These are phyloP conservation scores for Rachycentron canadum DNA, from an alignment of 2,797 vertebrate genomes.

Conservation along the genomic window DNA sequence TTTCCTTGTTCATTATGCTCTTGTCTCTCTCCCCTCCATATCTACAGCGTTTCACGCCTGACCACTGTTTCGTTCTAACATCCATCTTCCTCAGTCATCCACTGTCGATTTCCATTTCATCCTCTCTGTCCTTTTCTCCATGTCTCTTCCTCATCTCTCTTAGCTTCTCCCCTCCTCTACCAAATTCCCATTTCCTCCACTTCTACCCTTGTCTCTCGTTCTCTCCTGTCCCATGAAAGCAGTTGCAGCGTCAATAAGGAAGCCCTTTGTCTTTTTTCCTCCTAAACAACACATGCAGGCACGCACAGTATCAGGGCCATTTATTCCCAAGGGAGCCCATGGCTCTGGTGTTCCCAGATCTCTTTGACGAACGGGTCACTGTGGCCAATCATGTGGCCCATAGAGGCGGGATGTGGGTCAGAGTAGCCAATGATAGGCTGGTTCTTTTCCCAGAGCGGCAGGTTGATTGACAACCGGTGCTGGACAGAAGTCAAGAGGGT, in stretches of 20 bases:
- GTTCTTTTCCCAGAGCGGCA: constrained; percentile 48
- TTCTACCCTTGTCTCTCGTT: constrained; percentile 35
- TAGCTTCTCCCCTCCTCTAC: constrained; percentile 1
- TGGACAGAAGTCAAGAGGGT: constrained; percentile 81
- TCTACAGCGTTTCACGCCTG: constrained; percentile 26
- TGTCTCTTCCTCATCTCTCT: constrained; percentile 20
- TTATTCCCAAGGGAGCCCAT: constrained; percentile 71
- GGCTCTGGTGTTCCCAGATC: constrained; percentile 77
- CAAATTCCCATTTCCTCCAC: constrained; percentile 14
- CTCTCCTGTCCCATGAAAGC: constrained; percentile 52
- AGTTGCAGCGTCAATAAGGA: constrained; percentile 55
- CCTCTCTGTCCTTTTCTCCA: background rate
- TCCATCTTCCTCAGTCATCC: constrained; percentile 25
- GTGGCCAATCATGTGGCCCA: constrained; percentile 82
- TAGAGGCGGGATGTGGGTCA: constrained; percentile 78
- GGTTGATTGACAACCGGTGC: constrained; percentile 73
- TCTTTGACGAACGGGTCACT: constrained; percentile 77
- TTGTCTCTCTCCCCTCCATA: background rate
- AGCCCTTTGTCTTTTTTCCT: constrained; percentile 70
- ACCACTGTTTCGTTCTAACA: constrained; percentile 17
- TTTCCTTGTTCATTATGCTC: constrained; percentile 16
- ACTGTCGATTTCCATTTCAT: constrained; percentile 10
- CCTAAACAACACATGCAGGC: constrained; percentile 70
- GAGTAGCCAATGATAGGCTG: constrained; percentile 67
- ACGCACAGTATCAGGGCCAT: constrained; percentile 76